Evolutionary conservation across 92 coral and sea anemone species (phyloP).

Genomic region (Palythoa grandis): DNA sequence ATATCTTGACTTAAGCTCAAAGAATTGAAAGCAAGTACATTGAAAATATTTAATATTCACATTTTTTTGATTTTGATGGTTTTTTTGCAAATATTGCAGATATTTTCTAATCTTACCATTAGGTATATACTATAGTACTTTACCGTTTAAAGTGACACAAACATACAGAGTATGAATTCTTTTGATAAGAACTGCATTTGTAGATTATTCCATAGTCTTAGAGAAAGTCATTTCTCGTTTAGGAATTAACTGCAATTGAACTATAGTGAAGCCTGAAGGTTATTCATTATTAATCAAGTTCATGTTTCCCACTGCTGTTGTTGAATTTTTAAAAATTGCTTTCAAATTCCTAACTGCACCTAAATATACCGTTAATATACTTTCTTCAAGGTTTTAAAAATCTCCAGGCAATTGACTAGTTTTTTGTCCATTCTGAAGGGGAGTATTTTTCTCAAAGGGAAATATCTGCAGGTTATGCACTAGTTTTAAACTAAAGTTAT

Average conservation of each 20-base stretch:
- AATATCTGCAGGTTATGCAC: no score
- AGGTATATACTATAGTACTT: background rate
- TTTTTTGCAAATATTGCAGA: background rate
- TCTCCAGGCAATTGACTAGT: no score
- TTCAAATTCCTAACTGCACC: background rate
- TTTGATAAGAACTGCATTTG: background rate
- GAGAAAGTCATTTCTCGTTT: conserved; percentile 10
- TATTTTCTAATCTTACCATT: background rate
- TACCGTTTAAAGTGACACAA: background rate
- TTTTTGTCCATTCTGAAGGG: no score
- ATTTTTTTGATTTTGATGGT: no score
- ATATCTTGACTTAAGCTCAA: no score
- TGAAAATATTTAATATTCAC: no score
- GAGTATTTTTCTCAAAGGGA: no score
- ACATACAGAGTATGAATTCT: no score
- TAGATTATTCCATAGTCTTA: background rate
- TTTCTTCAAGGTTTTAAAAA: no score
- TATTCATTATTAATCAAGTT: conserved; percentile 22
- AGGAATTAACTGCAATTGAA: background rate
- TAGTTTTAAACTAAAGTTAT: no score
- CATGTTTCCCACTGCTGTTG: background rate
- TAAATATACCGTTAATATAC: no score
- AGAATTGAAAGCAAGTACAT: no score
- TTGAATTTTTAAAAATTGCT: background rate
- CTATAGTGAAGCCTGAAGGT: background rate